Evolutionary conservation across 2,888 invertebrate genomes (phyloP).

Genomic region (Caenorhabditis virilis): DNA sequence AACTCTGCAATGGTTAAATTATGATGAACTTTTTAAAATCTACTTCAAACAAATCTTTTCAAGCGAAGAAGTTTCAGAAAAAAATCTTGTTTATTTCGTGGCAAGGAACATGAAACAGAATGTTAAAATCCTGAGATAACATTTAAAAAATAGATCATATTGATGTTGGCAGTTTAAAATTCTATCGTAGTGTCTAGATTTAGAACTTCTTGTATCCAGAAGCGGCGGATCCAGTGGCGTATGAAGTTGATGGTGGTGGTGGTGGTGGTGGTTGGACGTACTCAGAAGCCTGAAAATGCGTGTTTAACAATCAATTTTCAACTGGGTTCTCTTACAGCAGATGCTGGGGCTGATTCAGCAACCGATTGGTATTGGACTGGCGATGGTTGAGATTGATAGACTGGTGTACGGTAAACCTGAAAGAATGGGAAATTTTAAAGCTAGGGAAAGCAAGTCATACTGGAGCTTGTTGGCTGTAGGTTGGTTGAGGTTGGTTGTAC

Average conservation of each 20-base stretch:
- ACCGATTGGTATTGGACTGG: constrained; percentile 13
- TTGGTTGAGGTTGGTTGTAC: constrained; percentile 25
- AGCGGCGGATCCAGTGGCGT: constrained; percentile 15
- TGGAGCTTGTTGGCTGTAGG: constrained; percentile 23
- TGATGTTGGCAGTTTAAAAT: neutral
- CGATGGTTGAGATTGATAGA: constrained; percentile 14
- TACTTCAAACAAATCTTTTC: no score
- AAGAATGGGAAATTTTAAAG: neutral
- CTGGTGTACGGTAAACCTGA: constrained; percentile 9
- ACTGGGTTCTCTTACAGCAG: constrained; percentile 2
- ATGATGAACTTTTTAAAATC: no score
- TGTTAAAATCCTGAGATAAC: constrained; percentile 8
- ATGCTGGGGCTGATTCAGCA: constrained; percentile 18
- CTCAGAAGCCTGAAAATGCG: neutral
- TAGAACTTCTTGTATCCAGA: constrained; percentile 36
- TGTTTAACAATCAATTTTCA: neutral
- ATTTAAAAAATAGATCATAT: constrained; percentile 1
- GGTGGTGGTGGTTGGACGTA: constrained; percentile 36
- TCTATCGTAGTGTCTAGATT: neutral
- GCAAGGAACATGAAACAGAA: no score
- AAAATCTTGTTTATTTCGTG: no score
- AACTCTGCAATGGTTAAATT: no score
- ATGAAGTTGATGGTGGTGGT: constrained; percentile 27
- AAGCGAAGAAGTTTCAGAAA: no score
- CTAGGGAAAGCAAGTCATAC: constrained; percentile 1